Conservation (phyloP, 2,888 invertebrate genomes). For the Drosophila paramelanica region DNA sequence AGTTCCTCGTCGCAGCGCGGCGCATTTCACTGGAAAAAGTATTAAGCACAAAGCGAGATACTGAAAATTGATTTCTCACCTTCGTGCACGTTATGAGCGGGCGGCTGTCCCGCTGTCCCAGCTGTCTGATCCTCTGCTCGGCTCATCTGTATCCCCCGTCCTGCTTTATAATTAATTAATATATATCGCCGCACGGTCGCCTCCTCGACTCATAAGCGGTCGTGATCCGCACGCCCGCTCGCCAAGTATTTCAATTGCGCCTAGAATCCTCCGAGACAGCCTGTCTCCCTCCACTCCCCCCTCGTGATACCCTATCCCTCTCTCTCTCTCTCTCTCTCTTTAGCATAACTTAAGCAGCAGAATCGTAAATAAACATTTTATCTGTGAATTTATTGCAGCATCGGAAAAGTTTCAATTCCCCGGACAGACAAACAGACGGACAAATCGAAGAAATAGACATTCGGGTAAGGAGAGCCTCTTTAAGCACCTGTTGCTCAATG, state of each 20-base stretch:
- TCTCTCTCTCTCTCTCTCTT: not conserved
- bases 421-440: constrained; percentile 7
- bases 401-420: constrained; percentile 75
- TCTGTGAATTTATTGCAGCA: constrained; percentile 82
- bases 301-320: too few relatives aligned
- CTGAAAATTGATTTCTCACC: constrained; percentile 84
- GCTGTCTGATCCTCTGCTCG: constrained; percentile 4
- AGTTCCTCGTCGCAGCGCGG: constrained; percentile 40
- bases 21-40: constrained; percentile 79
- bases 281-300: constrained; percentile 36
- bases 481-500: constrained; percentile 67
- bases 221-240: constrained; percentile 53
- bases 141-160: not conserved
- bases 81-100: constrained; percentile 79
- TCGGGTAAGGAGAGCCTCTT: constrained; percentile 5
- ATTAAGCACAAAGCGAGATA: constrained; percentile 80
- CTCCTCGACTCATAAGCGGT: constrained; percentile 25
- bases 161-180: constrained; percentile 71
- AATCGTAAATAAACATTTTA: constrained; percentile 81
- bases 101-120: constrained; percentile 21
- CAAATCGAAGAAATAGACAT: not conserved
- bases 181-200: constrained; percentile 43
- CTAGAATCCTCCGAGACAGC: constrained; percentile 55
- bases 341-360: constrained; percentile 22
- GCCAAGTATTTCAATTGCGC: constrained; percentile 25